Base-by-base conservation (phyloP, 1,140 invertebrate species). In the Trachelipus rathkii region DNA sequence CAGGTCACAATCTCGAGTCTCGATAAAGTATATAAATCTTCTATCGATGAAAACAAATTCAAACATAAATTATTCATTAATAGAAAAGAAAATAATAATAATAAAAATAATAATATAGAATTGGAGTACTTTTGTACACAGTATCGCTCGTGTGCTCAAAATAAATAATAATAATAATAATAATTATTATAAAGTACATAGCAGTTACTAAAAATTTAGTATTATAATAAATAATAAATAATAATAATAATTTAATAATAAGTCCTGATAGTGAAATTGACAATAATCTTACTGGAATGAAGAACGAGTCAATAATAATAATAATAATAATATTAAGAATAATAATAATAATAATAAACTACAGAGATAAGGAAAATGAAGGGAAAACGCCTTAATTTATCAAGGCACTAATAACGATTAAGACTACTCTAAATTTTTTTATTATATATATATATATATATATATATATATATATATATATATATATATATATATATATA, bases 381-480 rank as follows among this genome's bases (percentile, higher is more conserved):
- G 33, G 33, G 33, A 33, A 33, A 33, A 33, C 50, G 50, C 50
- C 50, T 60, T 19, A 60, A 60, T 13, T 60, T 60, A 60, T 60
- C 33, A 60, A 60, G 50, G 50, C 50, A 60, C 50, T 60, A 60
- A 60, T 60, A 60, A 60, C 33, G 33, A 33, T 33, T 33, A 33
- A 33, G 33, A 33, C 6, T 33, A 33, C 33, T 6, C 33, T 33
- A 33, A 33, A 33, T 3, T 3, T 33, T 21, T 0, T 9, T 23
- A 0, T 15, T 23, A 10, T 71, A 23, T 71, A 0, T 33, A 71
- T 71, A 33, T 71, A 71, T 71, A 33, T 71, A 71, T 71, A 71
- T 71, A 71, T 71, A 71, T 71, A 71, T 33, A 71, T 71, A 24
- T 71, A 71, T 33, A 33, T 71, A 71, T 71, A 71, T 71, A 71